Conservation (phyloP, 2,113 vertebrate genomes). For the Psophia crepitans region DNA sequence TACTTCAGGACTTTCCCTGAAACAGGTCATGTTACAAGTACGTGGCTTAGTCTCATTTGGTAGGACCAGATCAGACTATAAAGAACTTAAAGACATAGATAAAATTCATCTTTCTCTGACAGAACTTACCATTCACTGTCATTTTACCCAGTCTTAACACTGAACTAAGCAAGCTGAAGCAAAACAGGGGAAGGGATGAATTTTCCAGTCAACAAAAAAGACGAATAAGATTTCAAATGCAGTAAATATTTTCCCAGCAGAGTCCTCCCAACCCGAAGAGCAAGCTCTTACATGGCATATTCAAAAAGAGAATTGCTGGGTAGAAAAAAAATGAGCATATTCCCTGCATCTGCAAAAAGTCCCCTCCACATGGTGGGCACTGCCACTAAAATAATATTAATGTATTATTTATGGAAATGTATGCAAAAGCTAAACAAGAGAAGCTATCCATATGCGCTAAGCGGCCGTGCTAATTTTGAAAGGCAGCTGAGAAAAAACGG, state of each 20-base stretch:
- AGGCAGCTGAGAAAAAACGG: neutral
- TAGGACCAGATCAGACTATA: neutral
- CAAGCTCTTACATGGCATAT: neutral
- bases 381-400: neutral
- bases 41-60: neutral
- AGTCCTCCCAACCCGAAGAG: neutral
- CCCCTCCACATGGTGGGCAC: neutral
- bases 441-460: neutral
- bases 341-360: neutral
- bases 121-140: neutral
- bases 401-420: neutral
- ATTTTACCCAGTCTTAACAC: neutral
- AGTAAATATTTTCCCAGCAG: neutral
- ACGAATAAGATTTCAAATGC: neutral
- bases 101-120: neutral
- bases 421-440: slow-evolving; percentile 13
- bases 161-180: neutral
- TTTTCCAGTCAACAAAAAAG: neutral
- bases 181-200: neutral
- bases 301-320: neutral
- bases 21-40: neutral
- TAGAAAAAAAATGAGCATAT: neutral
- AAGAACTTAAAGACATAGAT: neutral
- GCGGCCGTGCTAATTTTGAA: neutral
- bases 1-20: neutral